phyloP scores from a whole-genome alignment of 64 coral and sea anemone genomes.

The Stichodactyla helianthus region DNA sequence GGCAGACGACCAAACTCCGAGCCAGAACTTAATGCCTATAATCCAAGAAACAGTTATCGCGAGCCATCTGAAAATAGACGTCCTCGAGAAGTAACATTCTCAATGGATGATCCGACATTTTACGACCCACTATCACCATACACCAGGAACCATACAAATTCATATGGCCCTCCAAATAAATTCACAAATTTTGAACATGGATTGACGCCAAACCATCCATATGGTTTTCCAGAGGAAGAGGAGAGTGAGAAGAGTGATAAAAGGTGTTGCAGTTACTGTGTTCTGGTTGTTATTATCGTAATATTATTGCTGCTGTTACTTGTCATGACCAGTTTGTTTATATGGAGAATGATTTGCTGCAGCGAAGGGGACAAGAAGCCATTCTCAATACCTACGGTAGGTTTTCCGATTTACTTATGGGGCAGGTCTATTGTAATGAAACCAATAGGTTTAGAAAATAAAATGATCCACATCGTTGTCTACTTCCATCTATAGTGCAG shows the following conservation, averaged over 20 bases:
- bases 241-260: background rate
- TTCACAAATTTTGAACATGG: background rate
- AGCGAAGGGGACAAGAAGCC: background rate
- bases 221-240: background rate
- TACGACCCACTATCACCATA: background rate
- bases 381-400: background rate
- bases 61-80: no score
- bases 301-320: background rate
- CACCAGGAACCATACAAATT: no score
- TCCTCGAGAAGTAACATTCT: no score
- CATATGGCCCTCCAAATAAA: background rate
- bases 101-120: background rate
- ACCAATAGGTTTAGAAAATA: no score
- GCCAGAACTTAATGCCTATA: no score
- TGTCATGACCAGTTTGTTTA: background rate
- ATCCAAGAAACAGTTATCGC: no score
- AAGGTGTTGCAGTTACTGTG: background rate
- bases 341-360: constrained; percentile 2
- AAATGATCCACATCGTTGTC: no score
- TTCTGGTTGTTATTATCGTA: background rate
- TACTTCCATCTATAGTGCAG: no score
- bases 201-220: background rate
- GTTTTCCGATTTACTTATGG: background rate
- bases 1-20: no score
- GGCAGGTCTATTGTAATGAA: no score